Percentiles rank a stretch among this genome's conserved stretches.
phyloP scores from a whole-genome alignment of 2,888 invertebrate species.

The Leptopterna dolabrata region DNA sequence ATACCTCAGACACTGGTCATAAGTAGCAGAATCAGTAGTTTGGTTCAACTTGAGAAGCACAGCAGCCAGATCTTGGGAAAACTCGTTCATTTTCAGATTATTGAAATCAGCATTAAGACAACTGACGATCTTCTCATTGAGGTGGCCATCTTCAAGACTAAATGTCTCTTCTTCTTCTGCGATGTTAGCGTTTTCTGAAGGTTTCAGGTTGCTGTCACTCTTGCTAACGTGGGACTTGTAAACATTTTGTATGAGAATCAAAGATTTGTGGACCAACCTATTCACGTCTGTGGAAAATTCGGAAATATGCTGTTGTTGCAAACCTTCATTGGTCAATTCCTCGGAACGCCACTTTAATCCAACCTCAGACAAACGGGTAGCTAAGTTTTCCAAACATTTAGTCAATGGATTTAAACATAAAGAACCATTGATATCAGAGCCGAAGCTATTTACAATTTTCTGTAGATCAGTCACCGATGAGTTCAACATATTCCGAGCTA shows the following conservation, averaged over 20 bases:
- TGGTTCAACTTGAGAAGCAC: slow-evolving; percentile 10
- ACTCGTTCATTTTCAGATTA: slow-evolving; percentile 70
- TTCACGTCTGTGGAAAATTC: slow-evolving; percentile 3
- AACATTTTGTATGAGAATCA: slow-evolving; percentile 73
- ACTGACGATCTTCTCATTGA: slow-evolving; percentile 75
- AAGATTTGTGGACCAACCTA: slow-evolving; percentile 68
- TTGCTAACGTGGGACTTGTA: slow-evolving; percentile 69
- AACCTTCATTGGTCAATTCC: neutral
- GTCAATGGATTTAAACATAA: slow-evolving; percentile 66
- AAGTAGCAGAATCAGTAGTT: neutral
- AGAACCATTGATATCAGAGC: slow-evolving; percentile 11
- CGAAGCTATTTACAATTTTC: slow-evolving; percentile 45
- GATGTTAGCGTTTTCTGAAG: slow-evolving; percentile 66
- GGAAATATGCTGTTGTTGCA: neutral
- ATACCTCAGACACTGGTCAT: slow-evolving; percentile 45
- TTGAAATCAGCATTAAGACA: slow-evolving; percentile 74
- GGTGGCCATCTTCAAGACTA: slow-evolving; percentile 73
- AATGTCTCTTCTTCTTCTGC: slow-evolving; percentile 63
- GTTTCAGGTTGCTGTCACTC: neutral
- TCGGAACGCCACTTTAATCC: neutral
- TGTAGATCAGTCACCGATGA: slow-evolving; percentile 66
- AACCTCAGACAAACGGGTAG: neutral
- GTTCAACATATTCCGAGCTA: slow-evolving; percentile 65
- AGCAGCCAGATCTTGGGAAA: slow-evolving; percentile 62
- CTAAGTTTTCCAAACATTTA: slow-evolving; percentile 66